These are phyloP conservation scores for Acanthis flammea DNA, from an alignment of 2,797 vertebrate genomes.

Conservation along the genomic window DNA sequence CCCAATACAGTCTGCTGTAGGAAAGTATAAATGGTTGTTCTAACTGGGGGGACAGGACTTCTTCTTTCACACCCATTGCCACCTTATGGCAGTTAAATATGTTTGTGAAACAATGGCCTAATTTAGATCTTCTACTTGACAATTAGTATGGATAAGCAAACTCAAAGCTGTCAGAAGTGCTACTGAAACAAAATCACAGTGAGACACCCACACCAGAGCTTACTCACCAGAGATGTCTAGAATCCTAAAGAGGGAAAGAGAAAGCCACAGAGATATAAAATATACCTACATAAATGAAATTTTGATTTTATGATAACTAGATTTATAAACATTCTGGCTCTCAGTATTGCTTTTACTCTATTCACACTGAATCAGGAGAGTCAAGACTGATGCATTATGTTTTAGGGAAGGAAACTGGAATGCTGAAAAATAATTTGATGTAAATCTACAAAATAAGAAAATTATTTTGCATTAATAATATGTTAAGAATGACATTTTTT, in stretches of 20 bases:
- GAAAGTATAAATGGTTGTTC: background rate
- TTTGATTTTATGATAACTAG: background rate
- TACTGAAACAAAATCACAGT: conserved; percentile 16
- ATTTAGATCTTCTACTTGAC: conserved; percentile 7
- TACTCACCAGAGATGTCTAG: background rate
- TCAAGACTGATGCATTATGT: background rate
- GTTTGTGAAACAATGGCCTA: background rate
- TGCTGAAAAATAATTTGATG: background rate
- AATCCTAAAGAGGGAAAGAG: background rate
- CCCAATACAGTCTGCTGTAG: background rate
- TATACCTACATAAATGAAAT: background rate
- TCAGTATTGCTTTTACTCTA: background rate
- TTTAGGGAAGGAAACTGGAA: background rate
- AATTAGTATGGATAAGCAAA: background rate
- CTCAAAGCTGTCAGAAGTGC: conserved; percentile 10
- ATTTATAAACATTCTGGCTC: background rate
- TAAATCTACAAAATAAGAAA: background rate
- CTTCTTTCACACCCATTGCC: background rate
- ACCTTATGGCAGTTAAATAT: background rate
- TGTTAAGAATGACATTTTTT: background rate
- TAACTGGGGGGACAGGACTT: background rate
- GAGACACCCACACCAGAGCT: conserved; percentile 9
- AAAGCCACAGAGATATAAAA: background rate
- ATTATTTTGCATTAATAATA: background rate
- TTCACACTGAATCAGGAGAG: background rate